Conservation (phyloP, 2,797 vertebrate species). For the Dendrocincla fuliginosa region DNA sequence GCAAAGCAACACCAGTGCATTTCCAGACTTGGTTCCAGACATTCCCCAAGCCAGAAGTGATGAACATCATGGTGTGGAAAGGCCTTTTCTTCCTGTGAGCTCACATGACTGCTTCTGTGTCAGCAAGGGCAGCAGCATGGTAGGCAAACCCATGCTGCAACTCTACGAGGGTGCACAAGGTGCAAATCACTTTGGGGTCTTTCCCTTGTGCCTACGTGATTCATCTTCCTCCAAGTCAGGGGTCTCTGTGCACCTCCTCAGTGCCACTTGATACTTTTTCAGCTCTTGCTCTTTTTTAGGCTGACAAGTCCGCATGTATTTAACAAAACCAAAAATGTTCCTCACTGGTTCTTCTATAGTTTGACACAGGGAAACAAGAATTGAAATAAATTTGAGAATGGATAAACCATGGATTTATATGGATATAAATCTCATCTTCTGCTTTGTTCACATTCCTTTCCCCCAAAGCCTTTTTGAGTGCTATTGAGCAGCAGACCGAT, state of each 20-base stretch:
- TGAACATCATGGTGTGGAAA: accelerated
- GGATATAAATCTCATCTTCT: background rate
- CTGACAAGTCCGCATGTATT: background rate
- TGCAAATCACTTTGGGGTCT: background rate
- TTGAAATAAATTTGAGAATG: background rate
- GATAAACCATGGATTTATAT: background rate
- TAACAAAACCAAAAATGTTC: background rate
- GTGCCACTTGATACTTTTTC: background rate
- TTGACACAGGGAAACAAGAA: background rate
- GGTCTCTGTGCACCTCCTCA: background rate
- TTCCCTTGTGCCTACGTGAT: background rate
- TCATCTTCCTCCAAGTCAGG: background rate
- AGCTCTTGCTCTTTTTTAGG: background rate
- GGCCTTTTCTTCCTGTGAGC: background rate
- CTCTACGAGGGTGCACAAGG: accelerated
- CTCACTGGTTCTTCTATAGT: background rate
- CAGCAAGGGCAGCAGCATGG: background rate
- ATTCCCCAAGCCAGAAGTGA: background rate
- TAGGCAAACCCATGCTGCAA: accelerated
- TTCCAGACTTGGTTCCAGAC: background rate
- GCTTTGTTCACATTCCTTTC: background rate
- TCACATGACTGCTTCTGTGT: accelerated
- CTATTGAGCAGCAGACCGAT: background rate
- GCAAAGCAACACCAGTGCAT: accelerated
- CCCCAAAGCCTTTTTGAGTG: background rate